Base-by-base conservation (phyloP, 1,140 invertebrate genomes). In the Drosophila fuyamai region DNA sequence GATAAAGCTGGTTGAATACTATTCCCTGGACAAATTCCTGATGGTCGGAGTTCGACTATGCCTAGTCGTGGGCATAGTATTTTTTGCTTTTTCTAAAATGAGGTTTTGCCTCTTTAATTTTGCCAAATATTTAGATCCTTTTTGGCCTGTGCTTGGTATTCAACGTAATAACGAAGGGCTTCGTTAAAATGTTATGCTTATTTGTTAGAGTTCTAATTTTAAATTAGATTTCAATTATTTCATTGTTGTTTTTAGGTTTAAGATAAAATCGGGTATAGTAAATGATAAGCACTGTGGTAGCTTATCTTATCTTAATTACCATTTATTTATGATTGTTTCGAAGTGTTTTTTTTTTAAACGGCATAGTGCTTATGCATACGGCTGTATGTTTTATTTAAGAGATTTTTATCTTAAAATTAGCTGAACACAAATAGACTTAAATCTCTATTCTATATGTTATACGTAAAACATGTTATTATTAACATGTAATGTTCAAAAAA, bases 1-100 rank as follows among this genome's bases (percentile, higher is more conserved):
- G 27, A 75, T 95, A 3, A 93, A 93, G 55, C 93, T 94, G 57
- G 88, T 94, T 38, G 93, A 95, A 57, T 94, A 94, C 66, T 93
- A 94, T 48, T 76, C 93, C 41, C 43, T 95, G 35, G 95, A 95
- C 86, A 70, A 66, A 14, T 13, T 80, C 2, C 4, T 85, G 1
- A 29, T 88, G 27, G 56, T 89, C 7, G 47, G 48, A 23, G 8
- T 55, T 0, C 63, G 84, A 5, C 53, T 92, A 0, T n/a, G 23
- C 0, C 0, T 75, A 1, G 35, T 68, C 0, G 7, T 88, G 27
- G 14, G 0, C 1, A 16, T 76, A 0, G 32, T 88, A 1, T 35
- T 56, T 12, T 59, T 82, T 9, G 46, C 35, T 0, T 6, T 88
- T 7, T 48, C 27, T 14, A 82, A 72, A 35, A 13, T 51, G 16